phyloP scores from a whole-genome alignment of 2,113 vertebrate species.

The Chelonoidis abingdonii region DNA sequence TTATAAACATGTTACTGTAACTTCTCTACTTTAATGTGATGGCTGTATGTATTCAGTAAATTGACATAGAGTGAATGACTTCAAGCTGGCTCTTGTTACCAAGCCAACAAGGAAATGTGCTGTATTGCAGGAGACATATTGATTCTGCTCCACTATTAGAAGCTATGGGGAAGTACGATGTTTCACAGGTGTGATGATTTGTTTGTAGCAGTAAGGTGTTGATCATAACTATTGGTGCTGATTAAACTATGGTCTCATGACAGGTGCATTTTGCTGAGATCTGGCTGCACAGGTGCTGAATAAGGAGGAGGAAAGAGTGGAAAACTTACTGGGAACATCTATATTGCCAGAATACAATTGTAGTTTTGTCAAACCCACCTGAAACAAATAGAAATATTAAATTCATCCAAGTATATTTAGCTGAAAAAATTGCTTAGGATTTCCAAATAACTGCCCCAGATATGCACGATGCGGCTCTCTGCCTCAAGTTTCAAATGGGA shows the following conservation, averaged over 20 bases:
- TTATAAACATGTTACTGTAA: conserved; percentile 46
- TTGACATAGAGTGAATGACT: conserved; percentile 63
- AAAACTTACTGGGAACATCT: background rate
- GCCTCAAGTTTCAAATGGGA: background rate
- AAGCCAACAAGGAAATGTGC: background rate
- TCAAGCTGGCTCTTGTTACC: background rate
- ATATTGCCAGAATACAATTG: background rate
- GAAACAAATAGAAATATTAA: background rate
- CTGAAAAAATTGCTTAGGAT: background rate
- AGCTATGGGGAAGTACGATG: background rate
- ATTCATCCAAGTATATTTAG: background rate
- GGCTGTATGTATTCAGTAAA: conserved; percentile 16
- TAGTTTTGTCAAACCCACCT: accelerated
- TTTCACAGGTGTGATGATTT: background rate
- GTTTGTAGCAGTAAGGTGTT: background rate
- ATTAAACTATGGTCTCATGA: background rate
- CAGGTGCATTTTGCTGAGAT: background rate
- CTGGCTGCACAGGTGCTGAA: background rate
- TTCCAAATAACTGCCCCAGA: background rate
- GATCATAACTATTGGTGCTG: background rate
- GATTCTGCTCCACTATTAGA: background rate
- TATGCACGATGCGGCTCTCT: background rate
- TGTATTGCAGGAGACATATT: background rate
- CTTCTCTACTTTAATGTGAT: conserved; percentile 5
- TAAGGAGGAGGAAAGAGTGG: background rate